These are phyloP conservation scores for Sympetrum striolatum DNA, from an alignment of 2,888 invertebrate genomes.

Conservation along the genomic window DNA sequence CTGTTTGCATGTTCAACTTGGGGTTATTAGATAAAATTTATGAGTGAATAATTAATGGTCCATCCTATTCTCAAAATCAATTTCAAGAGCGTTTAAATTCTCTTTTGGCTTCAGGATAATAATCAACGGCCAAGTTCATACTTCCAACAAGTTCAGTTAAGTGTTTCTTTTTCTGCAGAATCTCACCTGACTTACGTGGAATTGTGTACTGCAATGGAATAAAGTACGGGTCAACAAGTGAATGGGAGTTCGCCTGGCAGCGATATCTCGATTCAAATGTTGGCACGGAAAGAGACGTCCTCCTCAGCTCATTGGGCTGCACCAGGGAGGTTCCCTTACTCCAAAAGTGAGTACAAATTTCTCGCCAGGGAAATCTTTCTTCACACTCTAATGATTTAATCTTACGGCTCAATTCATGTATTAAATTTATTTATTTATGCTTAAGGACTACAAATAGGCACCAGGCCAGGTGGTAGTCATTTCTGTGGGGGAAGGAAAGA, in stretches of 20 bases:
- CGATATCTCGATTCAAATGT: constrained; percentile 61
- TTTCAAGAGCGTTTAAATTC: too few relatives aligned
- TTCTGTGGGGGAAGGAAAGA: too few relatives aligned
- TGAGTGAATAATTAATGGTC: too few relatives aligned
- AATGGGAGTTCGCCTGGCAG: constrained; percentile 73
- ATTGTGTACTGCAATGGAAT: constrained; percentile 73
- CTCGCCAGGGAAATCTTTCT: constrained; percentile 56
- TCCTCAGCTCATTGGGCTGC: constrained; percentile 63
- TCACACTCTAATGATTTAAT: neutral
- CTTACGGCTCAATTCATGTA: neutral
- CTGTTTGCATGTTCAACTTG: too few relatives aligned
- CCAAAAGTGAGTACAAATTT: constrained; percentile 59
- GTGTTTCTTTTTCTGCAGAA: constrained; percentile 57
- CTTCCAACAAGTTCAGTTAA: constrained; percentile 50
- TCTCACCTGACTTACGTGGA: constrained; percentile 68
- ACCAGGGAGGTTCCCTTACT: constrained; percentile 60
- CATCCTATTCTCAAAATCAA: too few relatives aligned
- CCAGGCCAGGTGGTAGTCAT: too few relatives aligned
- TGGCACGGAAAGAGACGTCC: constrained; percentile 68
- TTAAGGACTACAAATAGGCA: too few relatives aligned
- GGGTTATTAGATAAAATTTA: too few relatives aligned
- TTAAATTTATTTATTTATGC: too few relatives aligned
- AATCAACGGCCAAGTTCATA: too few relatives aligned
- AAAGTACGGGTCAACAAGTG: constrained; percentile 67
- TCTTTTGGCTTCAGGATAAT: too few relatives aligned